A percentile compares a stretch with the other conserved stretches of the same genome.
These are phyloP conservation scores for Ochotona princeps DNA, from an alignment of 2,113 vertebrate genomes.

Conservation along the genomic window DNA sequence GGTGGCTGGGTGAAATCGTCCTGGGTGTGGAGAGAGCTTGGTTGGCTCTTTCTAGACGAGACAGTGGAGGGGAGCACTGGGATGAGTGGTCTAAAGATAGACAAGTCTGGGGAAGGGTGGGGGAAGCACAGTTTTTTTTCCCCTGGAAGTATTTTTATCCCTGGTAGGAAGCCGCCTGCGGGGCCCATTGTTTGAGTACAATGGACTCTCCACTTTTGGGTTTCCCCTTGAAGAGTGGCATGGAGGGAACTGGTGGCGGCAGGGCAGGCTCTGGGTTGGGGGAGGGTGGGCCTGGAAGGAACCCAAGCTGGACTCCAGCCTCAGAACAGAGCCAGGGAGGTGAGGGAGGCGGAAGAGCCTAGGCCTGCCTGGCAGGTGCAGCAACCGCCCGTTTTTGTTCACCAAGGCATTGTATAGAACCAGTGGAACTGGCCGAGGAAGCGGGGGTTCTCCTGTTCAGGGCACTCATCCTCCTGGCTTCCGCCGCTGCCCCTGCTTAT, in stretches of 20 bases:
- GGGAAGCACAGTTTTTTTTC: slow-evolving; percentile 36
- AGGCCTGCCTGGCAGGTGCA: no score
- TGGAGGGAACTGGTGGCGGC: not conserved
- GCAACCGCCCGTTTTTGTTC: not conserved
- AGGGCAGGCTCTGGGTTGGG: not conserved
- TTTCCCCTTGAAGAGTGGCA: slow-evolving; percentile 56
- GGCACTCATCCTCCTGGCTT: no score
- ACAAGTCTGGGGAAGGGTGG: not conserved
- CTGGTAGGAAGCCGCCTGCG: slow-evolving; percentile 60
- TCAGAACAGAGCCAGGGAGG: no score
- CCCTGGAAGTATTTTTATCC: slow-evolving; percentile 80
- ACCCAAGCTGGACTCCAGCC: not conserved
- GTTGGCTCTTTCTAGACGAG: slow-evolving; percentile 14
- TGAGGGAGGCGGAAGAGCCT: not conserved
- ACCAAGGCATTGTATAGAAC: not conserved
- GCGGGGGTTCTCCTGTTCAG: not conserved
- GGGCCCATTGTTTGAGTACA: slow-evolving; percentile 76
- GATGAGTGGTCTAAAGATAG: slow-evolving; percentile 58
- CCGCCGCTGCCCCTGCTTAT: no score
- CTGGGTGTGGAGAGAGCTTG: not conserved
- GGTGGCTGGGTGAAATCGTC: not conserved
- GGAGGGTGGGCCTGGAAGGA: no score
- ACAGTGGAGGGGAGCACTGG: not conserved
- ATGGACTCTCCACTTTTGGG: slow-evolving; percentile 63
- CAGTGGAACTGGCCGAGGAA: not conserved